Base-by-base conservation (phyloP, 2,888 invertebrate genomes). In the Silvanus unidentatus region DNA sequence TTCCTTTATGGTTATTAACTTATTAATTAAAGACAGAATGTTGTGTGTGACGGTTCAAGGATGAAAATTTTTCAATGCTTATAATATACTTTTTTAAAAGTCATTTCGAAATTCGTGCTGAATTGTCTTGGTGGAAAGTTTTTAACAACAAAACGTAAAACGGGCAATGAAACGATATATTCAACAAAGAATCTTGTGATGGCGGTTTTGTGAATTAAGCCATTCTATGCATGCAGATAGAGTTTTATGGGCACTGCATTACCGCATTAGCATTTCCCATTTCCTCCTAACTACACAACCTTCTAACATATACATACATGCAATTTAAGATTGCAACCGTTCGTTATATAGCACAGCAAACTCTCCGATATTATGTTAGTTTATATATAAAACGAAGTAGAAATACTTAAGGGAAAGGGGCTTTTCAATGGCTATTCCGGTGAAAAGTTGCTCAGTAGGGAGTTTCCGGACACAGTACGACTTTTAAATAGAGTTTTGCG, bases 251-350 rank as follows among this genome's bases (percentile, higher is more conserved):
- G 53, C 54, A 50, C 54, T 54, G 58, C 55, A 57, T 54, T 54
- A 52, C 58, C 43, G 50, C 59, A 59, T 59, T 59, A 58, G 57
- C 59, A 59, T 59, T 58, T 59, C 54, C 59, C 59, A 58, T 59
- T 59, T 58, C 58, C 59, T 58, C n/a, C 51, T 54, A n/a, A 32
- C 32, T 32, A 32, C n/a, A 54, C 53, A 45, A 54, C 57, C 48
- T 48, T 53, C 50, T 49, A 22, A 57, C 51, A 53, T 48, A 57
- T 51, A 55, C 55, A 54, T 54, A 52, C 56, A 54, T 58, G 59
- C 55, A 57, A 59, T 59, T 57, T 57, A 58, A 57, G 56, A 58
- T 54, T 55, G 55, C 53, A 52, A 52, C 41, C 54, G 53, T 57
- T 59, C 56, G 59, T 57, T 54, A 57, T 49, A 37, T 16, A 37